phyloP scores from a whole-genome alignment of 1,140 invertebrate species.

The Drosophila arizonae region DNA sequence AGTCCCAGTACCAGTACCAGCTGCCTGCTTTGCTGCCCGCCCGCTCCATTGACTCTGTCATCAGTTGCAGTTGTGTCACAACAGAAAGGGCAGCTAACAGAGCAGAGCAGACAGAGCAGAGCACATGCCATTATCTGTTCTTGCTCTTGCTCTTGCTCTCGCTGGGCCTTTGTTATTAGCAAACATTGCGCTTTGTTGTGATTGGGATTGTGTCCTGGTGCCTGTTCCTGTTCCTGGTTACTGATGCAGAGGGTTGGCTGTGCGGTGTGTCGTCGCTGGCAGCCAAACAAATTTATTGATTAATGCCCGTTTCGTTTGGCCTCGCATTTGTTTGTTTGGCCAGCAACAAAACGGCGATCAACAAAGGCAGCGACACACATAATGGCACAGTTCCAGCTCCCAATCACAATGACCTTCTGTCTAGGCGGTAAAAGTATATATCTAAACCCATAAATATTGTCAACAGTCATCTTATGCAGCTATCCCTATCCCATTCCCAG shows the following conservation, averaged over 20 bases:
- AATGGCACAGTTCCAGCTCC: constrained; percentile 30
- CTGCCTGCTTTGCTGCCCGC: constrained; percentile 19
- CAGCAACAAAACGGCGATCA: constrained; percentile 43
- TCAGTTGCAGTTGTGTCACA: constrained; percentile 39
- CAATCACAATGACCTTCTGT: constrained; percentile 69
- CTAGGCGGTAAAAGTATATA: constrained; percentile 34
- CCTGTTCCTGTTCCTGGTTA: neutral
- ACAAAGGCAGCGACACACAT: constrained; percentile 50
- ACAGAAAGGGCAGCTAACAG: constrained; percentile 36
- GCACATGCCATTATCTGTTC: constrained; percentile 43
- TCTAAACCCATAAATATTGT: constrained; percentile 70
- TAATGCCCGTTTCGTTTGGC: constrained; percentile 56
- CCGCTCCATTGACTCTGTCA: constrained; percentile 40
- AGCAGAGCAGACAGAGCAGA: constrained; percentile 1
- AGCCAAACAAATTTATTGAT: constrained; percentile 79
- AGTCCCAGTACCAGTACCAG: constrained; percentile 19
- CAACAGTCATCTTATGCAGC: constrained; percentile 37
- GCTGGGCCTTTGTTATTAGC: constrained; percentile 25
- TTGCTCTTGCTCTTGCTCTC: neutral
- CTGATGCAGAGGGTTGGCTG: constrained; percentile 50
- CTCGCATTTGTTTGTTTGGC: constrained; percentile 33
- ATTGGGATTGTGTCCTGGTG: constrained; percentile 26
- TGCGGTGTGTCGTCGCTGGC: constrained; percentile 71
- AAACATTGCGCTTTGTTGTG: constrained; percentile 40
- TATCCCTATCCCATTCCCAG: constrained; percentile 1